Conservation (phyloP, 2,113 vertebrate species). For the Pithys albifrons region DNA sequence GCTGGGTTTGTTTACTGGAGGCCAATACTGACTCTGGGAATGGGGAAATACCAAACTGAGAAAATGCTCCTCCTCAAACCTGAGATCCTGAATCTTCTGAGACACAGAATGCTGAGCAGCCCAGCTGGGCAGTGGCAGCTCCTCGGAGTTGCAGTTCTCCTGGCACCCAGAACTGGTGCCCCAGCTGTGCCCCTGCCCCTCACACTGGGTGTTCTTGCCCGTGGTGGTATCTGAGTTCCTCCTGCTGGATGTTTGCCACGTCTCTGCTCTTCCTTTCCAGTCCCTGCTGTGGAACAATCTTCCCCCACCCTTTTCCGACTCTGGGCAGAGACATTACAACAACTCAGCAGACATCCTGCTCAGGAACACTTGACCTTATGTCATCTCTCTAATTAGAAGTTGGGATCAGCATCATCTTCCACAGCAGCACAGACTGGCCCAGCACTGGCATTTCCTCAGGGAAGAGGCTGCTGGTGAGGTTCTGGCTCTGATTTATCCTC, state of each 20-base stretch:
- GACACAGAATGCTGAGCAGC: background rate
- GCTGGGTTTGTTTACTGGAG: background rate
- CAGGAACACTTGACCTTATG: background rate
- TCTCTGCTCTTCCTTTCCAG: constrained; percentile 13
- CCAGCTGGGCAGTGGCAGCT: background rate
- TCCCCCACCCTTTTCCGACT: constrained; percentile 26
- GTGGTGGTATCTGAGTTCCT: background rate
- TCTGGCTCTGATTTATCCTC: background rate
- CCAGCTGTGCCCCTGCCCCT: background rate
- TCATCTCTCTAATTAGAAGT: constrained; percentile 21
- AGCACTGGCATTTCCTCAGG: background rate
- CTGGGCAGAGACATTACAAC: background rate
- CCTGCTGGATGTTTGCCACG: background rate
- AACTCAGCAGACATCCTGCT: constrained; percentile 11
- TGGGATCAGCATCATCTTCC: background rate
- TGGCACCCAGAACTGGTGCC: background rate
- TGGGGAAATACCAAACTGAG: background rate
- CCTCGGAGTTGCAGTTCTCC: background rate
- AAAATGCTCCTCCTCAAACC: background rate
- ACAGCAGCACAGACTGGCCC: background rate
- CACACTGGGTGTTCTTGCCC: background rate
- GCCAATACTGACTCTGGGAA: background rate
- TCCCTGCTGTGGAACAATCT: background rate
- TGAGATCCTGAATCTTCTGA: background rate
- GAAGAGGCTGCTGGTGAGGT: background rate